Evolutionary conservation across 1,140 invertebrate species (phyloP), one percentile per base, ranked within the genome.

Genomic region (Drosophila parabipectinata): DNA sequence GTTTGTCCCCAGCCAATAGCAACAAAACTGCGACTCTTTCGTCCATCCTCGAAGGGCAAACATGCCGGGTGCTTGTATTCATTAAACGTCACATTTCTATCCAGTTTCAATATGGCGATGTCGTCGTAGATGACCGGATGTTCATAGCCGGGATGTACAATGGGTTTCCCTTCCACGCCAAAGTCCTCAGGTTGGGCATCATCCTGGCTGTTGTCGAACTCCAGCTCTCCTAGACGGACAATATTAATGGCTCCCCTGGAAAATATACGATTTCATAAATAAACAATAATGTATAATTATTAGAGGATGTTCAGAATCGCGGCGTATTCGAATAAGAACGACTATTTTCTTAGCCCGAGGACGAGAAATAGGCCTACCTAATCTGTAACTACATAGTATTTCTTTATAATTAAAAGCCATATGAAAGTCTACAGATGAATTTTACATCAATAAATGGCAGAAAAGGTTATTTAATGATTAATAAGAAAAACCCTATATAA

Each of bases 21-120:
- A 1, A 83, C 56, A 1, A 83, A 74, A 28, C 47, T 8, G 7
- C 3, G 0, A 37, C 45, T 50, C 55, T n/a, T 54, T 54, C n/a
- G 14, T 21, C 79, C 76, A 10, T 75, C 53, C 12, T 44, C 51
- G 9, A 59, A 73, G 18, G 84, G 78, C 26, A 90, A 54, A 28
- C 88, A 90, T 0, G 85, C 88, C 1, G 88, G 88, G 54, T 82
- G 79, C 37, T 85, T 81, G 59, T 83, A 83, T 4, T 53, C 50
- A 48, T 77, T 72, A 34, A 90, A 83, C 21, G 37, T 32, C 0
- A 89, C 74, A 6, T 32, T 14, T 24, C 56, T 18, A 3, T 37
- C 34, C 44, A 90, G 56, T 21, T 60, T 37, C 1, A 89, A 28
- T 15, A 90, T 54, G 4, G 71, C 79, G 26, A 90, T 77, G 45